phyloP scores from a whole-genome alignment of 2,797 vertebrate species.

The Peromyscus eremicus region DNA sequence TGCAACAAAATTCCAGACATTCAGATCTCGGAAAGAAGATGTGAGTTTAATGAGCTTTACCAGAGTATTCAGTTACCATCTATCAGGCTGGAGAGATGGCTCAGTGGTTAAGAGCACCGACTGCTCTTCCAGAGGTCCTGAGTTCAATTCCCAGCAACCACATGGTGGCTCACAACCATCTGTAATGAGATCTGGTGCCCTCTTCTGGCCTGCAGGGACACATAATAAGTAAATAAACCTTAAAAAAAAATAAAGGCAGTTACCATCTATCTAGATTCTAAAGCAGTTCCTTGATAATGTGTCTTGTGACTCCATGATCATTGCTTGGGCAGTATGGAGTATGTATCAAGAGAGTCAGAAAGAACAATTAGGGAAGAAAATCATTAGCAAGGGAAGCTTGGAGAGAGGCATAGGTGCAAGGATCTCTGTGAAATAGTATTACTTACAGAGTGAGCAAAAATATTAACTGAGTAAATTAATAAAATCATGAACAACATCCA shows the following conservation, averaged over 20 bases:
- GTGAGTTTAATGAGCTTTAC: background rate
- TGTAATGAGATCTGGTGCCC: no score
- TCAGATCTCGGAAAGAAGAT: background rate
- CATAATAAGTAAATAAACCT: no score
- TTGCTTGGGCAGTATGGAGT: background rate
- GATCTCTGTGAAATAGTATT: background rate
- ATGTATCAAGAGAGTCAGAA: background rate
- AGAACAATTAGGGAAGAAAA: background rate
- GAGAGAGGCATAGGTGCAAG: no score
- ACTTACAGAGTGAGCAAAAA: background rate
- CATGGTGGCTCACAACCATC: no score
- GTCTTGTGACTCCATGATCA: fast-evolving
- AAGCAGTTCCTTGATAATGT: background rate
- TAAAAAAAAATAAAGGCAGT: no score
- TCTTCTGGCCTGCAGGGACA: no score
- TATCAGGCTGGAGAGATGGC: no score
- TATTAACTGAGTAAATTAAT: background rate
- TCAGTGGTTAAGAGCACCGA: no score
- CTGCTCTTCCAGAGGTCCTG: no score
- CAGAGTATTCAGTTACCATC: background rate
- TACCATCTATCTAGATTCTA: background rate
- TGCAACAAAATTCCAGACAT: background rate
- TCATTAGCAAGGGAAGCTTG: background rate
- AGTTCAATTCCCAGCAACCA: no score
- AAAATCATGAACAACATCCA: background rate